Percentiles rank a stretch among this genome's conserved stretches.
Evolutionary conservation across 2,113 vertebrate species (phyloP).

Genomic region (Vimba vimba): DNA sequence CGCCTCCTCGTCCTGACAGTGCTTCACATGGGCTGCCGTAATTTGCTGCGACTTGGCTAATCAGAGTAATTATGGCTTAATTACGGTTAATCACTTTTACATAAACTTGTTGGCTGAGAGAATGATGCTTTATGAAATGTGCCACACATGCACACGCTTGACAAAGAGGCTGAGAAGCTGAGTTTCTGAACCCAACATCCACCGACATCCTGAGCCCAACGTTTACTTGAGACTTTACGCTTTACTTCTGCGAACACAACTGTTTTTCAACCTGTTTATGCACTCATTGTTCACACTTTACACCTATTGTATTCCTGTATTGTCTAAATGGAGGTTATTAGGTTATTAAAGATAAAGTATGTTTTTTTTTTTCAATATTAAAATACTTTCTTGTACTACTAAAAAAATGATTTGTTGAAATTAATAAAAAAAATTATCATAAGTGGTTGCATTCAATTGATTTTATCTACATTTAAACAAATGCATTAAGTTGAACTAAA

Average conservation of each 20-base stretch:
- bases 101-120: constrained; percentile 98
- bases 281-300: background rate
- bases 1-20: constrained; percentile 73
- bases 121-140: constrained; percentile 88
- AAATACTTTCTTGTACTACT: background rate
- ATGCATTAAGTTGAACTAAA: background rate
- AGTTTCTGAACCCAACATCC: background rate
- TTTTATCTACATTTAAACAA: too few species aligned
- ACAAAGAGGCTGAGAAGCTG: constrained; percentile 33
- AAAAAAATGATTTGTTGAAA: too few species aligned
- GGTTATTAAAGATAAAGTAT: background rate
- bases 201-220: background rate
- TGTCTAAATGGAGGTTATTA: background rate
- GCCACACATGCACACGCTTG: constrained; percentile 78
- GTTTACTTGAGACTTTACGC: background rate
- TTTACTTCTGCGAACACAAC: background rate
- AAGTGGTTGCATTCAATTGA: too few species aligned
- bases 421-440: too few species aligned
- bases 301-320: background rate
- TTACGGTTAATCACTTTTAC: constrained; percentile 99
- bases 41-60: constrained; percentile 99
- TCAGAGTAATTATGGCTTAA: constrained; percentile 99
- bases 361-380: background rate
- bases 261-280: background rate
- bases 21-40: constrained; percentile 99